Evolutionary conservation across 1,140 invertebrate species (phyloP).

Genomic region (Anoplophora glabripennis): DNA sequence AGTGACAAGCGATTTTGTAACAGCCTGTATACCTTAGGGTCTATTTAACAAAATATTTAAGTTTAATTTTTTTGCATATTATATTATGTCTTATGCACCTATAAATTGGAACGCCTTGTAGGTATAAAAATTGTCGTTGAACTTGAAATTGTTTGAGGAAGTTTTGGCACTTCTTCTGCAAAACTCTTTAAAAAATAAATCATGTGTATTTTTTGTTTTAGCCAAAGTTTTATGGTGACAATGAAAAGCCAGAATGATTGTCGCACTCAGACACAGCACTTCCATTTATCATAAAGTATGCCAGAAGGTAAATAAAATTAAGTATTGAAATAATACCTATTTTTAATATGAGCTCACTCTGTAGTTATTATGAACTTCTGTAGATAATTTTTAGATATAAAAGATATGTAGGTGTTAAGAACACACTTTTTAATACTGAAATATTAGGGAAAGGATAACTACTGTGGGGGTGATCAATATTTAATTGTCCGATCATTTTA

Average conservation of each 20-base stretch:
- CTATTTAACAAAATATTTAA: no score
- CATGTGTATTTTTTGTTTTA: slow-evolving; percentile 43
- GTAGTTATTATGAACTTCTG: slow-evolving; percentile 2
- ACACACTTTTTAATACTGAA: slow-evolving; percentile 7
- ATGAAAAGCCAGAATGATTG: slow-evolving; percentile 55
- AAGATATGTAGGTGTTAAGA: slow-evolving; percentile 26
- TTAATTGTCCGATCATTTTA: not conserved
- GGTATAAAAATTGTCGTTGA: no score
- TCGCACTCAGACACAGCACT: not conserved
- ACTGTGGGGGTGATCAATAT: no score
- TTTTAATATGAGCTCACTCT: slow-evolving; percentile 37
- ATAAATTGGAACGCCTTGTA: no score
- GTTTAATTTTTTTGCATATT: no score
- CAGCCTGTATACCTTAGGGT: no score
- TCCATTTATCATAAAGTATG: not conserved
- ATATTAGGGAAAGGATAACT: not conserved
- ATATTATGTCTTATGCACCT: no score
- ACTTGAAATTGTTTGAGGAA: no score
- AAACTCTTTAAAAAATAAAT: no score
- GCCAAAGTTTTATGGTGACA: slow-evolving; percentile 66
- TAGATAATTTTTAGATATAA: slow-evolving; percentile 15
- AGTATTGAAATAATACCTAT: slow-evolving; percentile 26
- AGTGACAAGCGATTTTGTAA: no score
- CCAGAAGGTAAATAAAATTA: slow-evolving; percentile 5
- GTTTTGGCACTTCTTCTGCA: no score